Percentiles rank a stretch among this genome's conserved stretches.
phyloP scores from a whole-genome alignment of 2,888 invertebrate species.

The Temnothorax rugatulus region DNA sequence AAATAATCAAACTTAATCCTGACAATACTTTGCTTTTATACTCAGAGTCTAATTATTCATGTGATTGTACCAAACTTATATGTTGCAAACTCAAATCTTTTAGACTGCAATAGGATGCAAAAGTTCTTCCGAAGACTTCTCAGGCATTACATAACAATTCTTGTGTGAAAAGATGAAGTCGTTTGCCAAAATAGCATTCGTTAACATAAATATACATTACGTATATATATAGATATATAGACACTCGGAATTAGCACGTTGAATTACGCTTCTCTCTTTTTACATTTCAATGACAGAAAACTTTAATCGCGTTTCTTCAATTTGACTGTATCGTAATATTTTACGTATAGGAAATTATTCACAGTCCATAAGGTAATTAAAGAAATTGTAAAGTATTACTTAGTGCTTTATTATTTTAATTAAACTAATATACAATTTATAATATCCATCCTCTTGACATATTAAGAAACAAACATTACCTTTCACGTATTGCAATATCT shows the following conservation, averaged over 20 bases:
- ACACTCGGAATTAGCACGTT: not conserved
- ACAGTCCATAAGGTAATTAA: slow-evolving; percentile 35
- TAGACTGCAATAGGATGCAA: not conserved
- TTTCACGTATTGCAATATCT: slow-evolving; percentile 5
- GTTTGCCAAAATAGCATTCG: not conserved
- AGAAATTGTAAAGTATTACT: slow-evolving; percentile 29
- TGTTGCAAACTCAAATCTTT: slow-evolving; percentile 9
- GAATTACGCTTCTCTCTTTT: not conserved
- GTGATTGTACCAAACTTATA: slow-evolving; percentile 15
- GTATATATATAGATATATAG: not conserved
- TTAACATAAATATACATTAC: not conserved
- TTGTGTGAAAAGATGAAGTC: not conserved
- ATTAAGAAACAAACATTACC: not conserved
- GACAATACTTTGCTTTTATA: slow-evolving; percentile 44
- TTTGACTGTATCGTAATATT: not conserved
- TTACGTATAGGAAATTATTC: slow-evolving; percentile 2
- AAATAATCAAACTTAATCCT: slow-evolving; percentile 46
- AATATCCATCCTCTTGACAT: slow-evolving; percentile 59
- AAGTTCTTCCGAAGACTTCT: not conserved
- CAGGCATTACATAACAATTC: not conserved
- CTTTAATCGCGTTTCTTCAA: not conserved
- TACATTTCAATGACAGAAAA: not conserved
- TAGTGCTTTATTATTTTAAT: slow-evolving; percentile 43
- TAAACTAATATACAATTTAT: slow-evolving; percentile 56
- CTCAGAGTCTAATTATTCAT: slow-evolving; percentile 28